Base-by-base conservation (phyloP, 2,888 invertebrate species). In the Machimus rusticus region DNA sequence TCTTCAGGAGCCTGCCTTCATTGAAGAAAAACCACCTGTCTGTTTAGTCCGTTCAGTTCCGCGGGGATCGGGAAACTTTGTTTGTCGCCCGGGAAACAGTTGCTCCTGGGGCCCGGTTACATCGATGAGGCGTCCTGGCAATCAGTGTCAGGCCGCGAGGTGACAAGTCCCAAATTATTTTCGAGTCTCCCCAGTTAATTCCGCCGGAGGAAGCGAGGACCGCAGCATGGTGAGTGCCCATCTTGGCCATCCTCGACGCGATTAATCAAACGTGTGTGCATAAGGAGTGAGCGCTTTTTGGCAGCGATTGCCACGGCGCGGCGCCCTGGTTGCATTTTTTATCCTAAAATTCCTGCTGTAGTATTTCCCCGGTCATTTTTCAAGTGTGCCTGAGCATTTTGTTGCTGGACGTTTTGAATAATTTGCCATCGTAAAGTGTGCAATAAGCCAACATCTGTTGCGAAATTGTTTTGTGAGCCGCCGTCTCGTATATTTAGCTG, bases 361-460 rank as follows among this genome's bases (percentile, higher is more conserved):
- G 19, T 28, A 84, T 74, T 84, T 84, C 66, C 23, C 66, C 34
- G 28, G 74, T 84, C 84, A 84, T 84, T 66, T 84, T 84, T 84
- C 84, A 84, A 84, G 39, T 84, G 37, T 84, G 39, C 39, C 74
- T 84, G 84, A n/a, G 84, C 84, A 84, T 84, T 84, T 84, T 84
- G 84, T 84, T 84, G 84, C 66, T 84, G 84, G 66, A 84, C 84
- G 66, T 91, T 92, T 91, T 92, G 92, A 92, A 92, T 92, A 92
- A 92, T 92, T 92, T 92, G 91, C 91, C 91, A 91, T 91, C 92
- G 92, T 92, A 92, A 92, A 92, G 92, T 92, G 92, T 92, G 91
- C 91, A 92, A 92, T 92, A 92, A 92, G 92, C 91, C 91, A 92
- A 91, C 92, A 92, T 92, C 91, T 92, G 92, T 92, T 92, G 91